Conservation (phyloP, 2,888 invertebrate genomes). For the Scaptomyza parva region DNA sequence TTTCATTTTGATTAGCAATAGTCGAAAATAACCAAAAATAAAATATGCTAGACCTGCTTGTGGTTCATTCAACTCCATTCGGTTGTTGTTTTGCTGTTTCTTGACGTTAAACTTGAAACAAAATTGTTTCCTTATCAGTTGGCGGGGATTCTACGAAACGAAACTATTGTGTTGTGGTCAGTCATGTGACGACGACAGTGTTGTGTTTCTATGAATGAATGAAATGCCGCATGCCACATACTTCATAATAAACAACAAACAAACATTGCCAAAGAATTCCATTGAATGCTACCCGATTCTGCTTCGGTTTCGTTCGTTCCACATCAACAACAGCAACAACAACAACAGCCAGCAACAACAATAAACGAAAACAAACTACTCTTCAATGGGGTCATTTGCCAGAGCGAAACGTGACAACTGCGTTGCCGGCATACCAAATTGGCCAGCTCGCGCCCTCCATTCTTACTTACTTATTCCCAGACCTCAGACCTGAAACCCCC, state of each 20-base stretch:
- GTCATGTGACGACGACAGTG: slow-evolving; percentile 38
- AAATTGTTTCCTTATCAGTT: slow-evolving; percentile 58
- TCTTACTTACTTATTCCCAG: slow-evolving; percentile 12
- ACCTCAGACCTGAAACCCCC: not conserved
- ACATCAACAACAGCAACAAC: slow-evolving; percentile 25
- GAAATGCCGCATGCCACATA: slow-evolving; percentile 67
- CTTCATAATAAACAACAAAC: slow-evolving; percentile 29
- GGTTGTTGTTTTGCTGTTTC: slow-evolving; percentile 28
- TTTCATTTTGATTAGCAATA: slow-evolving; percentile 37
- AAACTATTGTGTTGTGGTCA: slow-evolving; percentile 1
- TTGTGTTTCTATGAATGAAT: slow-evolving; percentile 72
- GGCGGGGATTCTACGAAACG: slow-evolving; percentile 46
- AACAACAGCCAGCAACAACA: slow-evolving; percentile 7
- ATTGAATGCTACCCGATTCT: slow-evolving; percentile 71
- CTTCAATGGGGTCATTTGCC: slow-evolving; percentile 68
- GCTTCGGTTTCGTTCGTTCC: slow-evolving; percentile 39
- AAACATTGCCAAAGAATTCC: slow-evolving; percentile 41
- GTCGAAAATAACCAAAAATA: slow-evolving; percentile 22
- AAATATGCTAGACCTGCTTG: slow-evolving; percentile 3
- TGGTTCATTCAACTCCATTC: slow-evolving; percentile 67
- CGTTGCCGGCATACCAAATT: slow-evolving; percentile 56
- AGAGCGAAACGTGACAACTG: slow-evolving; percentile 73
- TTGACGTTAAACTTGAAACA: slow-evolving; percentile 26
- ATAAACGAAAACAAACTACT: slow-evolving; percentile 22
- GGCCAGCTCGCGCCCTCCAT: slow-evolving; percentile 34